phyloP scores from a whole-genome alignment of 2,888 invertebrate genomes.

The Osmoderma eremita region DNA sequence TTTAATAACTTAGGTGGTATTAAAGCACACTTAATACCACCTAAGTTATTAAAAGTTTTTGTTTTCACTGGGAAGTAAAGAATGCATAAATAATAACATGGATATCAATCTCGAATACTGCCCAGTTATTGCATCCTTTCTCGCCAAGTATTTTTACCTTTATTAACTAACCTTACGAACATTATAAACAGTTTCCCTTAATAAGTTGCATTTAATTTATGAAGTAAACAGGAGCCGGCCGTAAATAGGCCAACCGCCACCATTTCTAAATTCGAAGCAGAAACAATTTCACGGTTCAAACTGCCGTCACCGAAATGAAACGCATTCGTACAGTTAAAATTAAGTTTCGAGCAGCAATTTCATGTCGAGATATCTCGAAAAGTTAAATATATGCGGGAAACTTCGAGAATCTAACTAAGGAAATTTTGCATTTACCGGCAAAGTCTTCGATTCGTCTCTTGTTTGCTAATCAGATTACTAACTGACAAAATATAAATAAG shows the following conservation, averaged over 20 bases:
- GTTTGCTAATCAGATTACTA: no score
- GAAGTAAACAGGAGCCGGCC: slow-evolving; percentile 7
- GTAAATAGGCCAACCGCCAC: slow-evolving; percentile 3
- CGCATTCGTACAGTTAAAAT: slow-evolving; percentile 24
- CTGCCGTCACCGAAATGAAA: slow-evolving; percentile 27
- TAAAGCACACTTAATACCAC: no score
- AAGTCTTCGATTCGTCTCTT: no score
- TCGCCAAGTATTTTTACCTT: no score
- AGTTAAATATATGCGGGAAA: slow-evolving; percentile 1
- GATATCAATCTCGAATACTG: no score
- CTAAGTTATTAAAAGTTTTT: no score
- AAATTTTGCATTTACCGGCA: not conserved
- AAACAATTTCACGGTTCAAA: slow-evolving; percentile 14
- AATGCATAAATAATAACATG: no score
- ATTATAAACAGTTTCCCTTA: slow-evolving; percentile 13
- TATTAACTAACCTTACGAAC: not conserved
- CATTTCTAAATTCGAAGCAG: slow-evolving; percentile 20
- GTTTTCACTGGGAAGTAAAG: no score
- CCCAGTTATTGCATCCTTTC: no score
- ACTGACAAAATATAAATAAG: no score
- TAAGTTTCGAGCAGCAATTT: slow-evolving; percentile 22
- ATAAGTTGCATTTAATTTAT: slow-evolving; percentile 10
- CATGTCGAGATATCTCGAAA: slow-evolving; percentile 8
- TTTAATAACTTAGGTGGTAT: no score
- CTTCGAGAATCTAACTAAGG: slow-evolving; percentile 12